Percentiles rank a stretch among this genome's conserved stretches.
Evolutionary conservation across 2,797 vertebrate genomes (phyloP).

Genomic region (Hoplostethus atlanticus): DNA sequence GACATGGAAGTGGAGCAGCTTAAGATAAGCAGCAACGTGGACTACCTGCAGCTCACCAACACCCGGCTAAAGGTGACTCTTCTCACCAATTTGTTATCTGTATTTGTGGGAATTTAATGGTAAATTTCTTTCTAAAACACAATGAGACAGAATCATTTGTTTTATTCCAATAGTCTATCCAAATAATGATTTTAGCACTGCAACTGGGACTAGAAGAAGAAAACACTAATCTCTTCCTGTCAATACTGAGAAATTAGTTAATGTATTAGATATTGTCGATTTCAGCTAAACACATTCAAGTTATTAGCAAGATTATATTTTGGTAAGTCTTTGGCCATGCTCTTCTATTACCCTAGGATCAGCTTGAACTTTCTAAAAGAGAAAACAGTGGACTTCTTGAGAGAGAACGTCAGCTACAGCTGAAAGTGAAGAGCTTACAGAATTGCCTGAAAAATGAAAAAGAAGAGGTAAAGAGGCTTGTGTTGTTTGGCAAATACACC

Average conservation of each 20-base stretch:
- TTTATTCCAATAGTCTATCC: too few species aligned
- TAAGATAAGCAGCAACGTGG: conserved; percentile 89
- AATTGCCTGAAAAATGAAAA: conserved; percentile 95
- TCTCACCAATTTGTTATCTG: too few species aligned
- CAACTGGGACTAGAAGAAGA: too few species aligned
- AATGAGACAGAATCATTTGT: too few species aligned
- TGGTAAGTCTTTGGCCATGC: neutral
- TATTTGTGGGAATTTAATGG: too few species aligned
- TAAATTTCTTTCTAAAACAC: too few species aligned
- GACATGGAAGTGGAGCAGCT: conserved; percentile 92
- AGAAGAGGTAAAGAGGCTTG: conserved; percentile 90
- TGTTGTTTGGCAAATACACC: neutral
- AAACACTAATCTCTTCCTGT: neutral
- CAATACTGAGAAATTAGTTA: neutral
- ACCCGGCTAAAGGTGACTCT: conserved; percentile 88
- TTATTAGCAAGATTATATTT: too few species aligned
- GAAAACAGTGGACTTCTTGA: conserved; percentile 92
- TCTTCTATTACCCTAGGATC: conserved; percentile 86
- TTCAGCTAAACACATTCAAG: neutral
- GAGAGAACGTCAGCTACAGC: conserved; percentile 92
- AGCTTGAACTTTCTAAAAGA: conserved; percentile 91
- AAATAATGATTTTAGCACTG: too few species aligned
- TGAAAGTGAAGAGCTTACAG: conserved; percentile 92
- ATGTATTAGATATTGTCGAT: neutral
- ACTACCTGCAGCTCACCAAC: conserved; percentile 89